Base-by-base conservation (phyloP, 2,113 vertebrate species). In the Microcebus murinus region DNA sequence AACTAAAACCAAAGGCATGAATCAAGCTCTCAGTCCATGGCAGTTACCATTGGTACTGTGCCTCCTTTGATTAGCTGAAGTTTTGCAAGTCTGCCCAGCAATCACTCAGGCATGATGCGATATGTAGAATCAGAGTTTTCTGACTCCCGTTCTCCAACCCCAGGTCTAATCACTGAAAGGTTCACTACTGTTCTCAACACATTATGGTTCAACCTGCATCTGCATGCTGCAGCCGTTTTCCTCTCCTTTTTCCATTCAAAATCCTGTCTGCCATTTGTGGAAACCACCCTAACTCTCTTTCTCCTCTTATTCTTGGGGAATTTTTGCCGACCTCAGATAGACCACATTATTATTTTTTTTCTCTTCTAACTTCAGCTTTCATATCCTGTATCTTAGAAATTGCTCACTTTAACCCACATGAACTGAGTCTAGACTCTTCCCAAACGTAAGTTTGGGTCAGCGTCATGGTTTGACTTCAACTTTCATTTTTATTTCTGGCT, bases 401-500 rank as follows among this genome's bases (percentile, higher is more conserved):
- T 4, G 4, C 15, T 94, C 83, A 79, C 25, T 59, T 77, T 76
- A 90, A 90, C 48, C 34, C 59, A 77, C 4, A 86, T 6, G 14
- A 70, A 90, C 70, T 29, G 3, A 81, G n/a, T 11, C 61, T 77
- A 85, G 59, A 23, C 6, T 76, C 21, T 91, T 61, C 29, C 20
- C 23, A 81, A 50, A 92, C 7, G 55, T 39, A 82, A 81, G 0
- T 89, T 71, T 48, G 57, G 2, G 81, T 97, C 20, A n/a, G 87
- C 29, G 7, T 92, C 52, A 13, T 68, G 17, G 13, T 94, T 93
- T 94, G n/a, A 89, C 34, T 82, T 97, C 68, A 94, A 82, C 34
- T 59, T 95, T 76, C 20, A 73, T 79, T 74, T 96, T 94, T 39
- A 87, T 68, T 90, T 96, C n/a, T 88, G n/a, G 90, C 42, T 81